Evolutionary conservation across 1,140 invertebrate species (phyloP), one percentile per base, ranked within the genome.

Genomic region (Argopecten irradians): DNA sequence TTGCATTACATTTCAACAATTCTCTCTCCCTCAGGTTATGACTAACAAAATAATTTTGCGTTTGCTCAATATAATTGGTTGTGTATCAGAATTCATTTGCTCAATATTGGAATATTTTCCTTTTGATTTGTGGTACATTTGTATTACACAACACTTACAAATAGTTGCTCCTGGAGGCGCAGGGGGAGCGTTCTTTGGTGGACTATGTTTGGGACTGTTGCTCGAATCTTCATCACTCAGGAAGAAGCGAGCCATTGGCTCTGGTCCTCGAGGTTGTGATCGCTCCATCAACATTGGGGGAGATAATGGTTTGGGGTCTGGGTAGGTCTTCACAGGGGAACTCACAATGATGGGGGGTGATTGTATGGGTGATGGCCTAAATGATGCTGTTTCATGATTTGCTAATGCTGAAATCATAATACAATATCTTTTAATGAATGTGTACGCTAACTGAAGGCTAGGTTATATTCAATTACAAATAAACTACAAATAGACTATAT

Each of bases 151-250:
- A 83, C 83, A 92, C 93, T 94, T 91, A 95, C 93, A 93, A 85
- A 93, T 83, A 90, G 93, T 93, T 84, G 94, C 90, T 89, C 94
- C 91, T 90, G 94, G 93, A 22, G 94, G 93, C 86, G 93, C 92
- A 33, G 94, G 93, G 1, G 93, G 93, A 71, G 92, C 91, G 46
- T 89, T 86, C 88, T 94, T 93, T 32, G 87, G 84, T 83, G 91
- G 90, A 91, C 92, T 90, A 90, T 93, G 88, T 91, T 94, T 92
- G 86, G 93, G 92, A 89, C 93, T 91, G 86, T 87, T 88, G 85
- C 89, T 92, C n/a, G 92, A 92, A 34, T 92, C 90, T 71, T 92
- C 91, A 82, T 90, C 91, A 86, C 88, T 89, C 34, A 92, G 84
- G 36, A 88, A 89, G 85, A 92, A 91, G 35, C 89, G 87, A 46